Evolutionary conservation across 1,140 invertebrate genomes (phyloP).

Genomic region (Sitodiplosis mosellana): DNA sequence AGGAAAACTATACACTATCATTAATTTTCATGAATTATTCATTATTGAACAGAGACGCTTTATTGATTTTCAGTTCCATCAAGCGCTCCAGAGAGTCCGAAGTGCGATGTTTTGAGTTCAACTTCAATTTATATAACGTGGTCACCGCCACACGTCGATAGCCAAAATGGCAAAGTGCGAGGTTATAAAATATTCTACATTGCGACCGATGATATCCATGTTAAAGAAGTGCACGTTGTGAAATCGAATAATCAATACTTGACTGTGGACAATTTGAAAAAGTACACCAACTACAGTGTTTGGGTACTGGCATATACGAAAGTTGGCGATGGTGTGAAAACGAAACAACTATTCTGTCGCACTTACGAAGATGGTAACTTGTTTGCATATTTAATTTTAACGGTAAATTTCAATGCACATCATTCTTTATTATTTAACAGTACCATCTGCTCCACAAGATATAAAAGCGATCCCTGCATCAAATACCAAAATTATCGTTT

Average conservation of each 20-base stretch:
- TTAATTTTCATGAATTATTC: not conserved
- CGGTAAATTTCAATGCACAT: conserved; percentile 1
- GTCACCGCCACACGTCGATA: conserved; percentile 62
- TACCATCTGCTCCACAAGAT: conserved; percentile 67
- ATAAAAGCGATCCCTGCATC: conserved; percentile 77
- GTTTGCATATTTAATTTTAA: not conserved
- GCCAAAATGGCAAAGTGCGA: conserved; percentile 69
- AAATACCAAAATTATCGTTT: conserved; percentile 65
- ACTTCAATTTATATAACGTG: conserved; percentile 71
- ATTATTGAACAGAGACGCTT: not conserved
- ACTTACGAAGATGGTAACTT: conserved; percentile 78
- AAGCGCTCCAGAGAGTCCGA: conserved; percentile 55
- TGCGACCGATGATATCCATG: conserved; percentile 47
- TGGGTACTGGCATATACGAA: conserved; percentile 72
- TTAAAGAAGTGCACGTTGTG: conserved; percentile 31
- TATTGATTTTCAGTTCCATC: conserved; percentile 42
- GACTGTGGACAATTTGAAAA: conserved; percentile 29
- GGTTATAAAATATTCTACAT: conserved; percentile 74
- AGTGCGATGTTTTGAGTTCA: conserved; percentile 58
- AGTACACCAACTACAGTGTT: conserved; percentile 88
- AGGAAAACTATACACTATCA: too few relatives aligned
- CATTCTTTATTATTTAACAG: conserved; percentile 25
- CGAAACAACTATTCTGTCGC: conserved; percentile 64
- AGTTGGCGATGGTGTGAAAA: conserved; percentile 72
- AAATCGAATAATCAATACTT: conserved; percentile 27